A percentile compares a stretch with the other conserved stretches of the same genome.
These are phyloP conservation scores for Australoheros facetus DNA, from an alignment of 2,797 vertebrate genomes.

Conservation along the genomic window DNA sequence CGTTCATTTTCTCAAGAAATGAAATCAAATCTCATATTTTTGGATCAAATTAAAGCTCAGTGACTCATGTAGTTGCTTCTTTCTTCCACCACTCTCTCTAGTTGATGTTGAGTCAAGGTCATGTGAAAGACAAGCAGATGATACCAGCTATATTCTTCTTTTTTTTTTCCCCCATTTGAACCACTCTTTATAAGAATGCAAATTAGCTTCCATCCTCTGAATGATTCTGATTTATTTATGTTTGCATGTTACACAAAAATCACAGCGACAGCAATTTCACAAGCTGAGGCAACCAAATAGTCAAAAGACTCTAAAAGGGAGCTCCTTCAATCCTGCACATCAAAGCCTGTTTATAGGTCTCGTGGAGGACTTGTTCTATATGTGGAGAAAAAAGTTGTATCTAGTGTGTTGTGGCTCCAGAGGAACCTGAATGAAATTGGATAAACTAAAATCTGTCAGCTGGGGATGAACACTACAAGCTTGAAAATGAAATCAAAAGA, in stretches of 20 bases:
- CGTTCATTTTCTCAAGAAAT: slow-evolving; percentile 10
- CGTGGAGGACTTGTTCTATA: not conserved
- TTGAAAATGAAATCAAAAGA: not conserved
- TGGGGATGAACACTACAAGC: not conserved
- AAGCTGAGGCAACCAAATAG: not conserved
- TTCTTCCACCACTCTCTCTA: not conserved
- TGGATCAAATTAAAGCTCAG: slow-evolving; percentile 8
- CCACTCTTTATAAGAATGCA: not conserved
- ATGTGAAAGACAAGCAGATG: not conserved
- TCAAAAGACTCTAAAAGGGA: slow-evolving; percentile 13
- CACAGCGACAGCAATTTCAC: not conserved
- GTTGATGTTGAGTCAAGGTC: slow-evolving; percentile 19
- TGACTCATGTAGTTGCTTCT: not conserved
- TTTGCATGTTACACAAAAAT: slow-evolving; percentile 6
- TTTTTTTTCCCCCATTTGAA: not conserved
- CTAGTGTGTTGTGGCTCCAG: not conserved
- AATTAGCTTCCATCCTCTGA: not conserved
- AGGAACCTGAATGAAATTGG: not conserved
- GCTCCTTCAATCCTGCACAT: not conserved
- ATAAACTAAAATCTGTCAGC: not conserved
- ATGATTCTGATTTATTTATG: not conserved
- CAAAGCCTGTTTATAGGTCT: slow-evolving; percentile 8
- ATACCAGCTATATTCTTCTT: not conserved
- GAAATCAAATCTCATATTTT: not conserved
- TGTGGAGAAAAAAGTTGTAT: not conserved